Percentiles rank a stretch among this genome's conserved stretches.
phyloP scores from a whole-genome alignment of 2,888 invertebrate genomes.

The Thalpophila matura region DNA sequence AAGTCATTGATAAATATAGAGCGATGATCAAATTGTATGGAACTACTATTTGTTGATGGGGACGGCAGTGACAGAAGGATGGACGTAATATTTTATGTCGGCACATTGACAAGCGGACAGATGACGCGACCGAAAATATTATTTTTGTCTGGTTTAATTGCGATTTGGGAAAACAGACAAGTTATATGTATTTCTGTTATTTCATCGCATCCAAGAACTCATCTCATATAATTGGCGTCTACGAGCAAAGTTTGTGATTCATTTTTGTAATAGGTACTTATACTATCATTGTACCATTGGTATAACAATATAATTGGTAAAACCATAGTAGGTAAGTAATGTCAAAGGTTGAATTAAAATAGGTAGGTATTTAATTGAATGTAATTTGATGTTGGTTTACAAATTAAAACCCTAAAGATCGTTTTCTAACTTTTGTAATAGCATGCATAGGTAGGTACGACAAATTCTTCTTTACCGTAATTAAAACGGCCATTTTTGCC shows the following conservation, averaged over 20 bases:
- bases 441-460: too few relatives aligned
- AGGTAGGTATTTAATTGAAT: too few relatives aligned
- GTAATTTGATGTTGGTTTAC: too few relatives aligned
- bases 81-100: slow-evolving; percentile 43
- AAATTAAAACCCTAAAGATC: too few relatives aligned
- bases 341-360: too few relatives aligned
- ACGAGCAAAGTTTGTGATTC: background rate
- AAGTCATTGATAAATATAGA: slow-evolving; percentile 72
- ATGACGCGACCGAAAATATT: slow-evolving; percentile 37
- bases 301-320: too few relatives aligned
- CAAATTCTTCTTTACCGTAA: too few relatives aligned
- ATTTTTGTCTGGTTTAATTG: slow-evolving; percentile 46
- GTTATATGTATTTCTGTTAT: slow-evolving; percentile 1
- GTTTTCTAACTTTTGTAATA: too few relatives aligned
- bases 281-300: too few relatives aligned
- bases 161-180: slow-evolving; percentile 23
- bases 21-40: slow-evolving; percentile 53
- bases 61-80: slow-evolving; percentile 31
- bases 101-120: slow-evolving; percentile 45
- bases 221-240: slow-evolving; percentile 6
- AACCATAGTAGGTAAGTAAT: too few relatives aligned
- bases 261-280: too few relatives aligned
- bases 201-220: slow-evolving; percentile 3
- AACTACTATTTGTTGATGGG: slow-evolving; percentile 59
- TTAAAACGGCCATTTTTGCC: too few relatives aligned